A percentile compares a stretch with the other conserved stretches of the same genome.
Conservation (phyloP, 2,888 invertebrate species). For the Temnothorax rugatulus region DNA sequence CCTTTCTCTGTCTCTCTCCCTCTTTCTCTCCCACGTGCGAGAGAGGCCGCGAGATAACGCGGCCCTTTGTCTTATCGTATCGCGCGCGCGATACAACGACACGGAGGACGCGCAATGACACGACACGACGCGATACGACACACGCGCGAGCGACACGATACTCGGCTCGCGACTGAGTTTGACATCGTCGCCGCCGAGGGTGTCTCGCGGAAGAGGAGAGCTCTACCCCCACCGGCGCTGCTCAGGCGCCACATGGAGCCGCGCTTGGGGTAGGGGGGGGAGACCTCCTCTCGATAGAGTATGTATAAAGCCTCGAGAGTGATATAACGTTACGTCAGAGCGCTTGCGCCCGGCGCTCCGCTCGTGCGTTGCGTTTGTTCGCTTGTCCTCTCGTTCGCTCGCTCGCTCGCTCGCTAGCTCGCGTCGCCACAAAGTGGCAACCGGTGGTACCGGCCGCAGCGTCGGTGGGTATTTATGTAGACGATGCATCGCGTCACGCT, state of each 20-base stretch:
- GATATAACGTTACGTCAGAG: conserved; percentile 65
- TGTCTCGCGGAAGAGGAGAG: conserved; percentile 71
- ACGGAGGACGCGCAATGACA: conserved; percentile 18
- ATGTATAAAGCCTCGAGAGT: conserved; percentile 61
- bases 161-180: conserved; percentile 81
- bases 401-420: conserved; percentile 44
- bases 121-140: conserved; percentile 18
- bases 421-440: conserved; percentile 75
- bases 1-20: not conserved
- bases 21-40: not conserved
- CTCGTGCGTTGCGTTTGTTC: conserved; percentile 34
- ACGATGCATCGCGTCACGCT: conserved; percentile 71
- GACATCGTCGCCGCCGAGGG: conserved; percentile 75
- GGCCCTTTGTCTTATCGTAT: conserved; percentile 30
- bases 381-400: conserved; percentile 9
- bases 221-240: conserved; percentile 68
- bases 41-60: conserved; percentile 30
- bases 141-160: conserved; percentile 71
- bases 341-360: conserved; percentile 66
- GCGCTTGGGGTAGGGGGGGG: conserved; percentile 40
- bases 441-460: conserved; percentile 73
- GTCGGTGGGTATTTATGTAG: conserved; percentile 68
- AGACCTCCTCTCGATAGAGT: conserved; percentile 49
- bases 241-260: conserved; percentile 62
- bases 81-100: conserved; percentile 22